Evolutionary conservation across 2,113 vertebrate species (phyloP), one percentile per base, ranked within the genome.

Genomic region (Bungarus multicinctus): DNA sequence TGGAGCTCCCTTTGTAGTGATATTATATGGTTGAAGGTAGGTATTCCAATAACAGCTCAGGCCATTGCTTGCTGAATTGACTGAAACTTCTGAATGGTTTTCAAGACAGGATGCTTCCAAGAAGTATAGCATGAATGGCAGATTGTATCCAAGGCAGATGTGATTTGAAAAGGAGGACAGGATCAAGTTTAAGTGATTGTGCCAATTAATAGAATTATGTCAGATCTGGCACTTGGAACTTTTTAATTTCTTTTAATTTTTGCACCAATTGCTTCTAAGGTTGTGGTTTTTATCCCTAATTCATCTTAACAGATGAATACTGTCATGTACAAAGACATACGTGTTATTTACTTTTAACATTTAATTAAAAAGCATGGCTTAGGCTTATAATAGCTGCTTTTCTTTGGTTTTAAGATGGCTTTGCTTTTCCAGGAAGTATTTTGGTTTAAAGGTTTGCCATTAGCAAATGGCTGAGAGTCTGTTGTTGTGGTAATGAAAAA

Each of bases 381-480:
- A 34, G 89, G 16, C 3, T 91, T 8, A 39, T 39, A 81, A 43
- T 43, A 43, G 74, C 34, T 85, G 18, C n/a, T 54, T 91, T 5
- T 91, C 43, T 86, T 58, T 54, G n/a, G 57, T 8, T 74, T 50
- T 43, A 53, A 58, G 53, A 12, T 74, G n/a, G 30, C 47, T 90
- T 50, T 58, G n/a, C 57, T 45, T 14, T 81, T 81, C 34, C 30
- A 85, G 47, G 27, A 89, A 85, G 16, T 85, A 55, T 93, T 95
- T 94, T 94, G 85, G 89, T 16, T 16, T 39, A 60, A 55, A 88
- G 8, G 47, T 85, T 93, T 96, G 47, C 53, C 91, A 81, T 85
- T 91, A 52, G 87, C 85, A 60, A 45, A 54, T 3, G 0, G 12
- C 23, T 54, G 50, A 9, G n/a, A 12, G 10, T 55, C 81, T 58